Evolutionary conservation across 2,888 invertebrate species (phyloP), one percentile per base, ranked within the genome.

Genomic region (Drosophila heteroneura): DNA sequence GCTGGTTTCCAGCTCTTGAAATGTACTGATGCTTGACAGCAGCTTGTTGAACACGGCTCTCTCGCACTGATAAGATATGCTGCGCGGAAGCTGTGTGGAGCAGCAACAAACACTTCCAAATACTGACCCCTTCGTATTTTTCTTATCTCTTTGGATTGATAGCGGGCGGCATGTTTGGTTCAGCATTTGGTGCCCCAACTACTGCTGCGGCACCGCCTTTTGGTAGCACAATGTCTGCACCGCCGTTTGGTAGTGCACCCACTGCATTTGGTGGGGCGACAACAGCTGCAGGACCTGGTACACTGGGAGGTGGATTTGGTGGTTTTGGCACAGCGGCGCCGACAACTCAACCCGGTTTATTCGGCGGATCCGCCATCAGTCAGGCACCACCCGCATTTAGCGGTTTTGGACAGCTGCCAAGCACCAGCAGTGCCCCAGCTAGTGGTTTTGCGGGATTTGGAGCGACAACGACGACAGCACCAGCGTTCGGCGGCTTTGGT

Each of bases 401-500:
- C 41, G 93, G 93, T 2, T 94, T 94, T 79, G 92, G 92, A 1
- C 82, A 90, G 30, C 49, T 76, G 44, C 58, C 86, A n/a, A 81
- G 73, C 2, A 74, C 82, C 2, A 83, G 84, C 60, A 67, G 70
- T 47, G 82, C 90, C 3, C 70, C 85, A 5, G 72, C 82, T 35
- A 72, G 70, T 57, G 85, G 83, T 7, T 89, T 90, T 80, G 71
- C 91, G 39, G 92, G 93, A 59, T 94, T 93, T 80, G 94, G 94
- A 3, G 68, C 91, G 14, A 76, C 92, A 39, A 89, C 93, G 0
- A 93, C 92, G 12, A 92, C 94, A 26, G 90, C 93, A 22, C 91
- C 94, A 12, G 93, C 93, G 0, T 93, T 93, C 70, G 92, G 93
- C 10, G 93, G 93, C 0, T 95, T 95, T 76, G 94, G 94, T 6